phyloP scores from a whole-genome alignment of 37 sponge, comb jelly and placozoan species.

The Corticium candelabrum region DNA sequence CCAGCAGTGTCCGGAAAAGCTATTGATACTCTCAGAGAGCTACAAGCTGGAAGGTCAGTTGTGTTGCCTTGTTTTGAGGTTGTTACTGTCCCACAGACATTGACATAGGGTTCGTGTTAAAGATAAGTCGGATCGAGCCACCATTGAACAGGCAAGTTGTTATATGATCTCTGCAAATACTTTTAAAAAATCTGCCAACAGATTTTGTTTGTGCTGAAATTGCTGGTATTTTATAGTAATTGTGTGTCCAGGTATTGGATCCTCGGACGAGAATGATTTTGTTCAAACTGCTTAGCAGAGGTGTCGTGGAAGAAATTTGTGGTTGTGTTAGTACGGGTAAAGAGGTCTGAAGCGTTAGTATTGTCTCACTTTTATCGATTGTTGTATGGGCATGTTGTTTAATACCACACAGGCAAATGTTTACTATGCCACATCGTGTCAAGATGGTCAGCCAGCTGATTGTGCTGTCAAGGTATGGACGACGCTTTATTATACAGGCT shows the following conservation, averaged over 20 bases:
- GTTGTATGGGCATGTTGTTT: not conserved
- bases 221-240: not conserved
- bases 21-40: slow-evolving; percentile 19
- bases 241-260: slow-evolving; percentile 60
- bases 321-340: slow-evolving; percentile 98
- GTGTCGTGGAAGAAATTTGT: slow-evolving; percentile 56
- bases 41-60: slow-evolving; percentile 15
- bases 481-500: too few species aligned
- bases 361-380: slow-evolving; percentile 1
- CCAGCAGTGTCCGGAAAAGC: slow-evolving; percentile 12
- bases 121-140: slow-evolving; percentile 86
- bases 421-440: slow-evolving; percentile 47
- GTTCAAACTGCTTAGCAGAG: slow-evolving; percentile 72
- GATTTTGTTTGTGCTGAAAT: not conserved
- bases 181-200: too few species aligned
- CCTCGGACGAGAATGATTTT: slow-evolving; percentile 94
- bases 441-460: slow-evolving; percentile 28
- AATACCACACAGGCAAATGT: slow-evolving; percentile 63
- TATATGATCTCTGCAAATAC: not conserved
- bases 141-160: slow-evolving; percentile 43
- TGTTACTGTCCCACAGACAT: too few species aligned
- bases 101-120: slow-evolving; percentile 33
- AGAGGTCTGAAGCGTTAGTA: slow-evolving; percentile 15
- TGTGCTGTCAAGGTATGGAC: slow-evolving; percentile 67
- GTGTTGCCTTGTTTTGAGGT: not conserved